Evolutionary conservation across 2,888 invertebrate genomes (phyloP), one percentile per base, ranked within the genome.

Genomic region (Microctonus aethiopoides): DNA sequence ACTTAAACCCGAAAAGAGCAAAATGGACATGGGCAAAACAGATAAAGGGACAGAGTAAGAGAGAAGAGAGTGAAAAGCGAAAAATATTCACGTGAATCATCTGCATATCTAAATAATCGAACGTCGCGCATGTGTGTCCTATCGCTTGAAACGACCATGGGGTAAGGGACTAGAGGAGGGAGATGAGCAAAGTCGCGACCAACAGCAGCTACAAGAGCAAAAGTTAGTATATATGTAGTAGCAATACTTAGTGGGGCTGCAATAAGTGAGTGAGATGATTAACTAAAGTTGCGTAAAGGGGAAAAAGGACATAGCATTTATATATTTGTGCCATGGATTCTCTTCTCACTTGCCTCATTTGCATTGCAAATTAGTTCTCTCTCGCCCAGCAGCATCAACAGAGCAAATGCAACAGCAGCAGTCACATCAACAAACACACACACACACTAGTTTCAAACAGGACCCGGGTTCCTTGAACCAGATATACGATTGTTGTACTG

Each of bases 71-170:
- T 54, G 57, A 66, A 67, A 61, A 36, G 56, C 62, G 36, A 51
- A 51, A 74, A 72, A 77, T 74, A 75, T 75, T 75, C 75, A 71
- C 74, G 67, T 77, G 81, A 78, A 82, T 83, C 80, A 86, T 86
- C 86, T 85, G 86, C 86, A 86, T 86, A 86, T 86, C 85, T 85
- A 86, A 86, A 85, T 86, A 85, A 86, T 86, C 86, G 83, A 84
- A 82, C 80, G 46, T 46, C 46, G 81, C 79, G 78, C 81, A 76
- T 80, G 81, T 84, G 85, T 81, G 83, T 83, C 77, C 80, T 80
- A 76, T 77, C 78, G 78, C 65, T 52, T 41, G 68, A 69, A 59
- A 64, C 51, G 57, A 63, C 39, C 56, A 64, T 51, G 51, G 54
- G 24, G 26, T 57, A 66, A 59, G 63, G 57, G 26, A 68, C 60